Conservation (phyloP, 2,113 vertebrate genomes). For the Odocoileus hemionus region DNA sequence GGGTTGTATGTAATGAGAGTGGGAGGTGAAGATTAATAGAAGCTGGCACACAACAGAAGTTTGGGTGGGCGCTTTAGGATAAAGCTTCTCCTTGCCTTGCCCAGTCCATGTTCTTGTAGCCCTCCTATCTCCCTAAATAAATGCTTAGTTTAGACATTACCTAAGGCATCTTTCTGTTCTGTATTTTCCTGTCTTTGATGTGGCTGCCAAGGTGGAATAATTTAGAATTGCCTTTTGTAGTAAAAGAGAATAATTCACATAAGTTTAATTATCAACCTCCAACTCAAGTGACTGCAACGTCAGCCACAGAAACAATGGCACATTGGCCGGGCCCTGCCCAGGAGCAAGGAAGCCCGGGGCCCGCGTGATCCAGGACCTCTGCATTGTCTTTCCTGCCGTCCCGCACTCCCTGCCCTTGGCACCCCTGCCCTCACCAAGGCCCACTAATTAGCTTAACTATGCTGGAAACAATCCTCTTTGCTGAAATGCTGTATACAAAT, state of each 20-base stretch:
- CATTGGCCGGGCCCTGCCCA: rapidly evolving
- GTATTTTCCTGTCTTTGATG: slow-evolving; percentile 52
- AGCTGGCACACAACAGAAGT: background rate
- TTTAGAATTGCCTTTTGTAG: slow-evolving; percentile 27
- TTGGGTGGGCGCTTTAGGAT: too few species aligned
- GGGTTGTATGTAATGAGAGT: background rate
- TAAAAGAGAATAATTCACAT: slow-evolving; percentile 13
- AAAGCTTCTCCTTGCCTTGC: background rate
- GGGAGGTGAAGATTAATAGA: background rate
- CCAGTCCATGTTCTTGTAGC: background rate
- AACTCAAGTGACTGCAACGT: background rate
- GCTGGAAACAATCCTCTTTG: background rate
- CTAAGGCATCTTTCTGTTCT: background rate
- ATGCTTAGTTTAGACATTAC: background rate
- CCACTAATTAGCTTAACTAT: background rate
- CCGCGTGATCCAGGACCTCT: rapidly evolving
- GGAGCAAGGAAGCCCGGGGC: rapidly evolving
- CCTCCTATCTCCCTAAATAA: background rate
- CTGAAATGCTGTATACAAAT: background rate
- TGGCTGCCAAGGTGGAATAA: slow-evolving; percentile 42
- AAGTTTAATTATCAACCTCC: slow-evolving; percentile 52
- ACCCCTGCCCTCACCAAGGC: background rate
- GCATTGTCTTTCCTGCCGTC: background rate
- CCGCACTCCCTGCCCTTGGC: background rate
- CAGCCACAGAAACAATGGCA: background rate